Evolutionary conservation across 2,888 invertebrate species (phyloP).

Genomic region (Synergus umbraculus): DNA sequence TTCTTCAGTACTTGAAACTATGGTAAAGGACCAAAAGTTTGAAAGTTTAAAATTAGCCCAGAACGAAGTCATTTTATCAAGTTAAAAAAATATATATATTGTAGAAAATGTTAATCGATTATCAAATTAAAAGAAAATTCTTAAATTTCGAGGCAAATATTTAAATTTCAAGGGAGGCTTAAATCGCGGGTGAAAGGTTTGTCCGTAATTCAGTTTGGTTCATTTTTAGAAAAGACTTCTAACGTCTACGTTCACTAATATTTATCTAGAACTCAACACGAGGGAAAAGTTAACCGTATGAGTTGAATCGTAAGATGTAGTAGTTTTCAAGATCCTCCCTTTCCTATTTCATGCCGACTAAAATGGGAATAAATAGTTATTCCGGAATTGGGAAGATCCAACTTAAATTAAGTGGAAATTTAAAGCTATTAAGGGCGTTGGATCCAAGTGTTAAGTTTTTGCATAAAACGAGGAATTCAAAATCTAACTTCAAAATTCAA

Average conservation of each 20-base stretch:
- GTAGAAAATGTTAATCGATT: too few species aligned
- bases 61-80: too few species aligned
- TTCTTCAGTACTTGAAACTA: not conserved
- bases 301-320: conserved; percentile 14
- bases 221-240: conserved; percentile 8
- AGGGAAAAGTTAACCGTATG: conserved; percentile 8
- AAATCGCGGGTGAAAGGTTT: conserved; percentile 9
- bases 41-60: too few species aligned
- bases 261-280: conserved; percentile 15
- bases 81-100: too few species aligned
- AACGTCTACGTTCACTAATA: conserved; percentile 12
- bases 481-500: too few species aligned
- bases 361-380: conserved; percentile 3
- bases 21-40: not conserved
- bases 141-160: not conserved
- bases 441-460: too few species aligned
- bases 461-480: too few species aligned
- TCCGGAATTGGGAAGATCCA: not conserved
- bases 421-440: not conserved
- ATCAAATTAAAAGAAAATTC: too few species aligned
- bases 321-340: conserved; percentile 25
- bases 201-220: not conserved
- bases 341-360: conserved; percentile 15
- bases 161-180: conserved; percentile 29
- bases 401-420: conserved; percentile 15